These are phyloP conservation scores for Elegia similella DNA, from an alignment of 2,888 invertebrate genomes.

Conservation along the genomic window DNA sequence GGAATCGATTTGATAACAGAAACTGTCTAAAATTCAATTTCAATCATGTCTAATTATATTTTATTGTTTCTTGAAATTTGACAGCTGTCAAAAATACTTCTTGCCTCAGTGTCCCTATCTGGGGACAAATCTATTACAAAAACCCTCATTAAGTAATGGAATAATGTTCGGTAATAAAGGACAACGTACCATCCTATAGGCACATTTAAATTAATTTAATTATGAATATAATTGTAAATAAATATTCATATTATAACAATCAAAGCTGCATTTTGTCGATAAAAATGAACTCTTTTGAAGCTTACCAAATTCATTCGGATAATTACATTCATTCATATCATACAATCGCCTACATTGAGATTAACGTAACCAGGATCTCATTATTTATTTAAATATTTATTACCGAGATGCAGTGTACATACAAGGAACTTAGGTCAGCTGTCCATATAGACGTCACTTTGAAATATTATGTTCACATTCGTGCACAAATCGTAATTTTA, in stretches of 20 bases:
- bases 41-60: too few species aligned
- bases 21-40: too few species aligned
- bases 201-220: background rate
- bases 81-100: too few species aligned
- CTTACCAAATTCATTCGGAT: background rate
- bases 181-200: background rate
- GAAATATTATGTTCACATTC: too few species aligned
- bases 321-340: slow-evolving; percentile 6
- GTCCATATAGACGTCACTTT: slow-evolving; percentile 30
- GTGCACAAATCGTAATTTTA: too few species aligned
- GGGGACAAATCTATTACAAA: too few species aligned
- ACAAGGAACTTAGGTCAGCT: slow-evolving; percentile 42
- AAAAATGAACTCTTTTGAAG: background rate
- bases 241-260: background rate
- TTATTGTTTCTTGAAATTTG: too few species aligned
- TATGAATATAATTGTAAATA: background rate
- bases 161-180: background rate
- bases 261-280: background rate
- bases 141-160: background rate
- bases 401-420: slow-evolving; percentile 52
- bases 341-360: slow-evolving; percentile 56
- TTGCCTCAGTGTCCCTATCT: too few species aligned
- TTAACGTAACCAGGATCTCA: slow-evolving; percentile 77
- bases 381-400: slow-evolving; percentile 69
- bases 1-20: too few species aligned